Evolutionary conservation across 2,888 invertebrate genomes (phyloP).

Genomic region (Acleris holmiana): DNA sequence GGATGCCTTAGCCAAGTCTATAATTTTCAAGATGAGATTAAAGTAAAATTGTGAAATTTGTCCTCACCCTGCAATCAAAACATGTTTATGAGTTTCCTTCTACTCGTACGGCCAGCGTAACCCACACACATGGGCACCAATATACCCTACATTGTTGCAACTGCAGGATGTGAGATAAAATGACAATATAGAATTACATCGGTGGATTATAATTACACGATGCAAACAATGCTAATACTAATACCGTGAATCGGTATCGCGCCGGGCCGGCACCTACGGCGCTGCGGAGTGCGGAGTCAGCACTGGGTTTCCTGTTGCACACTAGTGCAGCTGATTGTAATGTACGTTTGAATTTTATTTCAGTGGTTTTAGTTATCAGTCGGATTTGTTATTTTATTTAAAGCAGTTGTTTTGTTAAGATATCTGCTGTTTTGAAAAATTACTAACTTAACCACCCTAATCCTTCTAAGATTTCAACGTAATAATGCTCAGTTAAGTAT

Average conservation of each 20-base stretch:
- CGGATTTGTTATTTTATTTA: no score
- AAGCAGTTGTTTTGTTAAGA: no score
- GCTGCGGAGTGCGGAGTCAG: conserved; percentile 65
- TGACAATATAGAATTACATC: conserved; percentile 35
- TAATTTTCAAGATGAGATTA: neutral
- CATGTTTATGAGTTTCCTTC: neutral
- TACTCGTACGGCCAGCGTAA: neutral
- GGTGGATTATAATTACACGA: conserved; percentile 25
- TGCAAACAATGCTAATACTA: conserved; percentile 46
- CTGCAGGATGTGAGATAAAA: conserved; percentile 33
- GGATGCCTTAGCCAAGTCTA: neutral
- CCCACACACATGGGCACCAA: conserved; percentile 3
- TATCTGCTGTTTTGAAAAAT: no score
- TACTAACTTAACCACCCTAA: no score
- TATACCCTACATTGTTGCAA: conserved; percentile 18
- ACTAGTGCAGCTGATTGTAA: conserved; percentile 29
- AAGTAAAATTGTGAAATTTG: neutral
- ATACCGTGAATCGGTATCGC: conserved; percentile 56
- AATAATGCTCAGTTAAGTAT: no score
- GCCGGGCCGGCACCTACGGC: conserved; percentile 45
- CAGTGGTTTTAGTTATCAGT: no score
- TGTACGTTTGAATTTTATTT: neutral
- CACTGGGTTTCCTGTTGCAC: conserved; percentile 64
- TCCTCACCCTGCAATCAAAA: neutral
- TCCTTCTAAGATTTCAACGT: no score